A percentile compares a stretch with the other conserved stretches of the same genome.
phyloP scores from a whole-genome alignment of 2,888 invertebrate species.

The Apamea sordens region DNA sequence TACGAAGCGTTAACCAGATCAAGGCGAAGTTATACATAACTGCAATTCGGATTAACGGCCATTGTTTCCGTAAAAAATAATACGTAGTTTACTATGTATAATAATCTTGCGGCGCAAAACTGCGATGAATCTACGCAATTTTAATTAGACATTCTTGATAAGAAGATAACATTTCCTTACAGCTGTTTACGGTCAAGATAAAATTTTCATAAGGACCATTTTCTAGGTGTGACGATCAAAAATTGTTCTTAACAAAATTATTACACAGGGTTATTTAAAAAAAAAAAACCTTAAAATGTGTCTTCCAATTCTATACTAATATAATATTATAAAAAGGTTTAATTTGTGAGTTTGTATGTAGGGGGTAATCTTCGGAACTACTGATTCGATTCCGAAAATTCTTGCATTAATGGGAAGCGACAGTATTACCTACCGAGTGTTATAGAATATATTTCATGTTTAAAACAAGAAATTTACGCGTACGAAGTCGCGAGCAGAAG shows the following conservation, averaged over 20 bases:
- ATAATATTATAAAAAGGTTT: background rate
- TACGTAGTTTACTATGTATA: slow-evolving; percentile 16
- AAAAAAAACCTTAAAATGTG: background rate
- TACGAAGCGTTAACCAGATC: slow-evolving; percentile 72
- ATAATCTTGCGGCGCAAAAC: slow-evolving; percentile 20
- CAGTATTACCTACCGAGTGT: background rate
- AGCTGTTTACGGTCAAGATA: background rate
- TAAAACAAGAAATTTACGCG: background rate
- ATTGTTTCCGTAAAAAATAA: slow-evolving; percentile 66
- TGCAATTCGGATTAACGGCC: slow-evolving; percentile 65
- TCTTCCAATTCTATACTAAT: background rate
- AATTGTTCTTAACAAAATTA: background rate
- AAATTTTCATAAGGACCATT: background rate
- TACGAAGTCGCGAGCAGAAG: background rate
- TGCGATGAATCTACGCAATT: slow-evolving; percentile 18
- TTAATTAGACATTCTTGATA: slow-evolving; percentile 17
- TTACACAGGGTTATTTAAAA: too few species aligned
- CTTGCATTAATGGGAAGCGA: background rate
- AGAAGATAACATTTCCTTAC: slow-evolving; percentile 16
- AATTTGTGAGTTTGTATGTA: background rate
- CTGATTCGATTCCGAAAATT: background rate
- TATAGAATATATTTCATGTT: background rate
- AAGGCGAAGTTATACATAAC: slow-evolving; percentile 70
- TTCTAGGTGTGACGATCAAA: background rate
- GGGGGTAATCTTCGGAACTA: background rate